Evolutionary conservation across 2,888 invertebrate genomes (phyloP), one percentile per base, ranked within the genome.

Genomic region (Achlya flavicornis): DNA sequence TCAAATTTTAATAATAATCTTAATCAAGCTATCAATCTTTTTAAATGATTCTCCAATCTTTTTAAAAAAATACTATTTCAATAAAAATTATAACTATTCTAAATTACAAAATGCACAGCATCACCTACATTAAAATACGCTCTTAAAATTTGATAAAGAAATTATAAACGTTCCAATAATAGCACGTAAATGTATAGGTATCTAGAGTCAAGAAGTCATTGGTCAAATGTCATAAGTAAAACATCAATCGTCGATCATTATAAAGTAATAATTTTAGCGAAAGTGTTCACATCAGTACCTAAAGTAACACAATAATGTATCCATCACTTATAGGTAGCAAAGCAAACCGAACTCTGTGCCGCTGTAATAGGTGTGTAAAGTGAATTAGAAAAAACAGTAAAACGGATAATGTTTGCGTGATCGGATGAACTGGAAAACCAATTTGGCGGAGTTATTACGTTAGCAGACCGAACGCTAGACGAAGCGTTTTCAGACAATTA

Each of bases 181-280:
- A 53, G 19, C 53, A 19, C 53, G 64, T 68, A 66, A 53, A 63
- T 61, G 62, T 64, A 64, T 64, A n/a, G n/a, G n/a, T 59, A 65
- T 63, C 64, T 59, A 62, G n/a, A n/a, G 53, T 68, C 65, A 62
- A 53, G 53, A n/a, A 72, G 75, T 74, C 77, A 67, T 69, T 75
- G 84, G 84, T 87, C 83, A 84, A 76, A 80, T 78, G 78, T 80
- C 79, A 77, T 66, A 73, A 80, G 76, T 80, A 75, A 84, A 83
- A 81, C 78, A 80, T 79, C 77, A 78, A 82, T 84, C 80, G 79
- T 75, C 75, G 71, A 73, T 79, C 85, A 86, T 87, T 86, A 90
- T 77, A 84, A 83, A 74, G 70, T 74, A 78, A 83, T 86, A 80
- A 79, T 81, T 83, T 72, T 66, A 79, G 84, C 80, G 87, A 86